Evolutionary conservation across 2,113 vertebrate species (phyloP).

Genomic region (Furnarius figulus): DNA sequence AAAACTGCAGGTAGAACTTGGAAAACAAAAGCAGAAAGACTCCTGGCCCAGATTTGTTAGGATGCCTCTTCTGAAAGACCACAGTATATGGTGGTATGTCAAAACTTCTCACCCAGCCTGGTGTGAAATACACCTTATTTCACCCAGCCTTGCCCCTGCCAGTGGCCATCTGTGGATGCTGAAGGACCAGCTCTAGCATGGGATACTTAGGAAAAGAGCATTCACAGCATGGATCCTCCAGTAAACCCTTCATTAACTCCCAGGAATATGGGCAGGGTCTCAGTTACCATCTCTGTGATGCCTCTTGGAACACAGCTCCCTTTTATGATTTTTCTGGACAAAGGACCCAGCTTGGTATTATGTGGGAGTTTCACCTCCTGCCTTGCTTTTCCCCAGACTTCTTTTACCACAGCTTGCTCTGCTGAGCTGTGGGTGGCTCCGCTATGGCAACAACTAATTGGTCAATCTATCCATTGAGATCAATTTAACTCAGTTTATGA

Average conservation of each 20-base stretch:
- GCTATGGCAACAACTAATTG: not conserved
- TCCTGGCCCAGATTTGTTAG: not conserved
- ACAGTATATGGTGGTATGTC: not conserved
- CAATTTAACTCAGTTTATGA: not conserved
- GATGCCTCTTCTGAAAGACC: not conserved
- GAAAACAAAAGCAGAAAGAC: not conserved
- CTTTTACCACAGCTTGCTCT: not conserved
- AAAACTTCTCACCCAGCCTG: not conserved
- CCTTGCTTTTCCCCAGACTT: not conserved
- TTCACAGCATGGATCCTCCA: rapidly evolving
- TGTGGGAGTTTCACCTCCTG: not conserved
- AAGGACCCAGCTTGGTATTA: not conserved
- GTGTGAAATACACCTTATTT: no score
- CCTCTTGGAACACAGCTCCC: not conserved
- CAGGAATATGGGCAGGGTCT: not conserved
- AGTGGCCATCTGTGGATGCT: not conserved
- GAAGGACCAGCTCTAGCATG: not conserved
- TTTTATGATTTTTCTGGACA: not conserved
- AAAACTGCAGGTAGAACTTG: not conserved
- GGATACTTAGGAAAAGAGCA: not conserved
- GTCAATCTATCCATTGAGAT: not conserved
- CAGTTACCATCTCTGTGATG: not conserved
- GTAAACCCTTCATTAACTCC: not conserved
- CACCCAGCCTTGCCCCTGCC: not conserved
- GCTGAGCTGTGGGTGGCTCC: not conserved